Percentiles rank a stretch among this genome's conserved stretches.
phyloP scores from a whole-genome alignment of 2,113 vertebrate genomes.

The Phyllostomus hastatus region DNA sequence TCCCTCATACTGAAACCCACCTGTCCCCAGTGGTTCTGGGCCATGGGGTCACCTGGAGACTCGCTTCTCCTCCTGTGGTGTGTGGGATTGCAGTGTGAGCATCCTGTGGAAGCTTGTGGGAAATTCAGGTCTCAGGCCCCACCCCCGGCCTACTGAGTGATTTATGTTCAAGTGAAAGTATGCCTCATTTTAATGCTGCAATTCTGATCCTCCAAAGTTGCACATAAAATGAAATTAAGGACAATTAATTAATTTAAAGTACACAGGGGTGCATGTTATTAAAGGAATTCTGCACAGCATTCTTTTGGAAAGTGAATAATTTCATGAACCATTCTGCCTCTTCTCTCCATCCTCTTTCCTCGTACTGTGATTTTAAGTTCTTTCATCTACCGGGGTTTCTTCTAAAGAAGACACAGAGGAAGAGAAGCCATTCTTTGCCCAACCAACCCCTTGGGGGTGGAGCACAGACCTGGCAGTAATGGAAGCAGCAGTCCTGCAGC shows the following conservation, averaged over 20 bases:
- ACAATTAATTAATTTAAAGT: conserved; percentile 23
- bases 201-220: background rate
- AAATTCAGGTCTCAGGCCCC: background rate
- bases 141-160: background rate
- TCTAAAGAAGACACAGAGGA: background rate
- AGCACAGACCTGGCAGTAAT: conserved; percentile 25
- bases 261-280: background rate
- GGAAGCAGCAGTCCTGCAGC: conserved; percentile 34
- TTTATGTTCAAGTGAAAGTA: background rate
- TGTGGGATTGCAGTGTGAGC: background rate
- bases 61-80: background rate
- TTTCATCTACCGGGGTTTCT: background rate
- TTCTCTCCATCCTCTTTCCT: background rate
- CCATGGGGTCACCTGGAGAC: background rate
- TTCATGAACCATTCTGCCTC: background rate
- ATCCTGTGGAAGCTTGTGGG: background rate
- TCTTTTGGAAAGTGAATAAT: background rate
- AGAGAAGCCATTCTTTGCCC: background rate
- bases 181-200: background rate
- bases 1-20: background rate
- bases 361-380: background rate
- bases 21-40: background rate
- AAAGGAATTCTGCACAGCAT: background rate
- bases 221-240: background rate
- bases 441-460: background rate